Evolutionary conservation across 2,888 invertebrate species (phyloP).

Genomic region (Dione juno): DNA sequence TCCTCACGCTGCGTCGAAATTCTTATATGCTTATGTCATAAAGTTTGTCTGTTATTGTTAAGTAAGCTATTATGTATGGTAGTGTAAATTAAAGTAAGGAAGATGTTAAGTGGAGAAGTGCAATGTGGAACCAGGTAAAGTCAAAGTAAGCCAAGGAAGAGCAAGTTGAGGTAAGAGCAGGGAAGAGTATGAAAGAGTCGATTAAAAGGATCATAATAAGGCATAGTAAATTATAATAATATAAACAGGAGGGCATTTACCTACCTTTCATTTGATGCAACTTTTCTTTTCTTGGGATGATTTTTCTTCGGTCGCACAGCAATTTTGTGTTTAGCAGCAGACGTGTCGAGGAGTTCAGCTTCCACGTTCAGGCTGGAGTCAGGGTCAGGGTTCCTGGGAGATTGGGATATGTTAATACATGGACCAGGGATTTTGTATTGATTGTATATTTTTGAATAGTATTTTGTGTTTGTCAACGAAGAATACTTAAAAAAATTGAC

Average conservation of each 20-base stretch:
- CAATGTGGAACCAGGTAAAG: not conserved
- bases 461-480: too few relatives aligned
- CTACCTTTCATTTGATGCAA: conserved; percentile 50
- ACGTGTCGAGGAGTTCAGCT: conserved; percentile 85
- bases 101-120: too few relatives aligned
- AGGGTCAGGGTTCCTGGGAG: conserved; percentile 79
- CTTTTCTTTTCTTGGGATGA: conserved; percentile 71
- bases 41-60: too few relatives aligned
- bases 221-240: not conserved
- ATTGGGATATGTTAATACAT: conserved; percentile 54
- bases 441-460: not conserved
- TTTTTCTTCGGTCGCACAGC: conserved; percentile 88
- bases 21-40: too few relatives aligned
- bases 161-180: too few relatives aligned
- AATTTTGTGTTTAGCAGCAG: conserved; percentile 90
- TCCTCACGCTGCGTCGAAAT: too few relatives aligned
- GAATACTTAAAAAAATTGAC: not conserved
- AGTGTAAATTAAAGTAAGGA: too few relatives aligned
- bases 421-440: conserved; percentile 36
- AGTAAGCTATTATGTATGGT: too few relatives aligned
- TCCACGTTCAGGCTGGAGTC: conserved; percentile 86
- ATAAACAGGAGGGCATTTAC: conserved; percentile 1
- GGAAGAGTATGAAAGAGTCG: not conserved
- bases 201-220: not conserved
- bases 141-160: not conserved